Evolutionary conservation across 2,113 vertebrate genomes (phyloP).

Genomic region (Scophthalmus maximus): DNA sequence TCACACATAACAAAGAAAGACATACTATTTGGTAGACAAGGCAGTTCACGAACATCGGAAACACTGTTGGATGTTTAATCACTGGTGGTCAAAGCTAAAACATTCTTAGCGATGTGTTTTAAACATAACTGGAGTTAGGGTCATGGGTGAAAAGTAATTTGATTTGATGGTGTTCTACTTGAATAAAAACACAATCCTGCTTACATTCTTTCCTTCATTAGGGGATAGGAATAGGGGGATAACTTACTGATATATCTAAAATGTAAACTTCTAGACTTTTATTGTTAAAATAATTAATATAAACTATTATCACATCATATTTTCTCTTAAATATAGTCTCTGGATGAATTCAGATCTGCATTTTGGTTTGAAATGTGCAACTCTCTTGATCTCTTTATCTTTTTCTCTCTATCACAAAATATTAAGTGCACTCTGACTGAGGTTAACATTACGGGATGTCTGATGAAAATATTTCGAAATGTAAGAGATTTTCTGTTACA

Average conservation of each 20-base stretch:
- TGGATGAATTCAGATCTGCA: constrained; percentile 52
- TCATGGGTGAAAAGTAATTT: constrained; percentile 14
- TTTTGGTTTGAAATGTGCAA: constrained; percentile 67
- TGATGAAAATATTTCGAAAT: constrained; percentile 48
- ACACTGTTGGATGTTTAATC: constrained; percentile 71
- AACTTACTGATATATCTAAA: constrained; percentile 27
- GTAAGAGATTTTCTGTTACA: constrained; percentile 11
- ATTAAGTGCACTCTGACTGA: constrained; percentile 60
- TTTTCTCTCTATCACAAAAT: constrained; percentile 55
- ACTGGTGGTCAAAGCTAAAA: constrained; percentile 54
- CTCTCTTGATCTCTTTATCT: too few relatives aligned
- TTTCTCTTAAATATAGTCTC: constrained; percentile 74
- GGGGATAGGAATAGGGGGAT: not conserved
- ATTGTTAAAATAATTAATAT: constrained; percentile 68
- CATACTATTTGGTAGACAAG: constrained; percentile 71
- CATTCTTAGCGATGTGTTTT: constrained; percentile 18
- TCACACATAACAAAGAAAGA: constrained; percentile 71
- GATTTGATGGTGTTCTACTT: constrained; percentile 4
- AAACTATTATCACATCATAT: constrained; percentile 59
- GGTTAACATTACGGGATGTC: constrained; percentile 46
- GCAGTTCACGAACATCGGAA: constrained; percentile 70
- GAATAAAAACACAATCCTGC: constrained; percentile 30
- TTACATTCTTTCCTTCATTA: constrained; percentile 42
- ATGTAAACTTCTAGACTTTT: constrained; percentile 27
- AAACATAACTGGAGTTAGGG: constrained; percentile 13